A percentile compares a stretch with the other conserved stretches of the same genome.
Conservation (phyloP, 1,140 invertebrate genomes). For the Rhyzopertha dominica region DNA sequence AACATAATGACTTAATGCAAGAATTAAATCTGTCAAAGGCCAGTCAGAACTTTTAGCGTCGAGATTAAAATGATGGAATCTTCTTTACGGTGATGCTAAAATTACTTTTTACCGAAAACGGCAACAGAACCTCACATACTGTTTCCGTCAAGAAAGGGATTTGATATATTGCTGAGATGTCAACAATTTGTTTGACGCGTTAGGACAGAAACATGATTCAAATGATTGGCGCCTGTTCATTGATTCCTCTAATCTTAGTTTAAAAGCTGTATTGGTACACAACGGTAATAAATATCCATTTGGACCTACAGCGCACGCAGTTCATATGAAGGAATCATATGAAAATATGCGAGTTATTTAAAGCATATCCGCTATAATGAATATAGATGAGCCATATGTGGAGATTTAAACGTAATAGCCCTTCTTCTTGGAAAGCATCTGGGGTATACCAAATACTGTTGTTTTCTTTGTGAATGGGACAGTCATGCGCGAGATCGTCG, state of each 20-base stretch:
- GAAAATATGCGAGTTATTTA: background rate
- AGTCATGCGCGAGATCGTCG: conserved; percentile 39
- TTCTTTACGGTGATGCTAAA: too few relatives aligned
- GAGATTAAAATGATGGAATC: too few relatives aligned
- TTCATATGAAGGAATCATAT: conserved; percentile 3
- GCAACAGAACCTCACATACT: conserved; percentile 12
- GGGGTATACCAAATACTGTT: conserved; percentile 44
- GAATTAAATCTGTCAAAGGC: too few relatives aligned
- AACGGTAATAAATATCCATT: conserved; percentile 12
- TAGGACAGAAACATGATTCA: conserved; percentile 14
- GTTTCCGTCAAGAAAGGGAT: conserved; percentile 4
- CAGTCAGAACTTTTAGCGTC: too few relatives aligned
- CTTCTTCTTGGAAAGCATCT: conserved; percentile 40
- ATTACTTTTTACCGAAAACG: conserved; percentile 11
- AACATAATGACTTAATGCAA: conserved; percentile 38
- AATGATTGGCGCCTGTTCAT: conserved; percentile 27
- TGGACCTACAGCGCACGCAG: conserved; percentile 8
- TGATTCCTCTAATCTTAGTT: conserved; percentile 24
- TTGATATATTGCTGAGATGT: conserved; percentile 14
- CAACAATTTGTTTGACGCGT: conserved; percentile 11
- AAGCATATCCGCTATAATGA: conserved; percentile 1
- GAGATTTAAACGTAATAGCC: conserved; percentile 39
- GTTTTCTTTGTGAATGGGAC: conserved; percentile 45
- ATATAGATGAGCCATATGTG: conserved; percentile 36
- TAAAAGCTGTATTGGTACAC: conserved; percentile 17